phyloP scores from a whole-genome alignment of 2,888 invertebrate species.

The Congeria kusceri region DNA sequence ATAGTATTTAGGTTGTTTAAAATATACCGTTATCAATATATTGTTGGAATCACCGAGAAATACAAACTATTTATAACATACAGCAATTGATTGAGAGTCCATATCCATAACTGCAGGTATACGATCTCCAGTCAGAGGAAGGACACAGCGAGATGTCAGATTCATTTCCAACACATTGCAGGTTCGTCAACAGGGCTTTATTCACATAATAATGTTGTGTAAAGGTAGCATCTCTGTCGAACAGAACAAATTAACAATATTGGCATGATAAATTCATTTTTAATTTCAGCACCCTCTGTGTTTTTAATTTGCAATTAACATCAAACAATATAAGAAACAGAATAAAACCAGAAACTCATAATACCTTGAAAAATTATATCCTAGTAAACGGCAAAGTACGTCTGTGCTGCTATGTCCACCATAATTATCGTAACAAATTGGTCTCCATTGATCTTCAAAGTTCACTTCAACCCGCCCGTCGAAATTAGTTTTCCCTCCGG shows the following conservation, averaged over 20 bases:
- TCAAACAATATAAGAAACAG: too few relatives aligned
- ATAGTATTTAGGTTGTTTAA: too few relatives aligned
- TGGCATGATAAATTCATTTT: too few relatives aligned
- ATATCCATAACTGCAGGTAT: neutral
- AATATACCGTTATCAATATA: too few relatives aligned
- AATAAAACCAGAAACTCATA: too few relatives aligned
- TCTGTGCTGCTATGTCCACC: neutral
- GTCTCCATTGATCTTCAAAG: neutral
- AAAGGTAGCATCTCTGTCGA: neutral
- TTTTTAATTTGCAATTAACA: too few relatives aligned
- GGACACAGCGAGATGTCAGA: constrained; percentile 31
- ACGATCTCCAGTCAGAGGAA: constrained; percentile 29
- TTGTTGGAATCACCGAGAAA: too few relatives aligned
- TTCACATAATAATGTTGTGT: neutral
- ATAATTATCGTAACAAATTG: neutral
- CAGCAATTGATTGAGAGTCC: neutral
- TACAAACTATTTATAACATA: neutral
- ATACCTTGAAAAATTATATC: constrained; percentile 31
- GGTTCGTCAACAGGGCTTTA: constrained; percentile 11
- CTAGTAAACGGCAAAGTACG: constrained; percentile 22
- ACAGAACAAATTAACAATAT: too few relatives aligned
- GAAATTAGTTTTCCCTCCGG: constrained; percentile 17
- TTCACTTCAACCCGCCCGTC: constrained; percentile 28
- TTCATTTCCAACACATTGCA: constrained; percentile 28
- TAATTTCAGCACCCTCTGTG: too few relatives aligned